Conservation (phyloP, 2,113 vertebrate genomes). For the Pluvianellus socialis region DNA sequence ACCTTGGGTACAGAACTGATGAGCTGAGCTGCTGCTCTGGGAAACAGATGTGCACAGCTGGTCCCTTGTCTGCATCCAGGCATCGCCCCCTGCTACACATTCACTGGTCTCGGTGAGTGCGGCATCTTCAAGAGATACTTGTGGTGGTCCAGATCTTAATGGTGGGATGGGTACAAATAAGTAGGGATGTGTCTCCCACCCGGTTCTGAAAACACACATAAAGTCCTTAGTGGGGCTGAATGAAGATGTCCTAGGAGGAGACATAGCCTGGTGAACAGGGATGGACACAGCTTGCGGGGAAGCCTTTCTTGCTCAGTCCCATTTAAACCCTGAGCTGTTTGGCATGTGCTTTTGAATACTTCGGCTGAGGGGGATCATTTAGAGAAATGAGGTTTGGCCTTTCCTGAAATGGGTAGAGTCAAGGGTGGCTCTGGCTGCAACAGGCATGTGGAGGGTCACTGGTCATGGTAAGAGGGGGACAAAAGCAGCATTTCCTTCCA, state of each 20-base stretch:
- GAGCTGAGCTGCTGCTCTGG: neutral
- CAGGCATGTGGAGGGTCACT: neutral
- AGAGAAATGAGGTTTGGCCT: neutral
- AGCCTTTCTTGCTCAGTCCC: neutral
- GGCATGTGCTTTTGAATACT: neutral
- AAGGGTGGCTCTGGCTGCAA: neutral
- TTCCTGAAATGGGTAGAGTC: neutral
- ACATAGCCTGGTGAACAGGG: neutral
- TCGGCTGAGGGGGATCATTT: neutral
- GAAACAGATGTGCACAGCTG: neutral
- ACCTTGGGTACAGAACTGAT: neutral
- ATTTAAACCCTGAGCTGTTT: neutral
- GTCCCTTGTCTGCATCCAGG: neutral
- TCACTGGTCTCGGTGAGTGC: neutral
- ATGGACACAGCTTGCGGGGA: neutral
- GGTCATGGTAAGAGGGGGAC: neutral
- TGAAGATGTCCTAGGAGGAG: neutral
- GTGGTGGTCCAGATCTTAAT: neutral
- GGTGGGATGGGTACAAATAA: neutral
- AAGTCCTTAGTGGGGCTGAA: neutral
- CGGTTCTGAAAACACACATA: neutral
- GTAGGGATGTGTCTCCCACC: neutral
- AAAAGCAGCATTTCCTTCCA: neutral
- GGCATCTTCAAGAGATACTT: neutral
- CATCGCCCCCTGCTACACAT: neutral